These are phyloP conservation scores for Gasteruption jaculator DNA, from an alignment of 2,888 invertebrate genomes.

Conservation along the genomic window DNA sequence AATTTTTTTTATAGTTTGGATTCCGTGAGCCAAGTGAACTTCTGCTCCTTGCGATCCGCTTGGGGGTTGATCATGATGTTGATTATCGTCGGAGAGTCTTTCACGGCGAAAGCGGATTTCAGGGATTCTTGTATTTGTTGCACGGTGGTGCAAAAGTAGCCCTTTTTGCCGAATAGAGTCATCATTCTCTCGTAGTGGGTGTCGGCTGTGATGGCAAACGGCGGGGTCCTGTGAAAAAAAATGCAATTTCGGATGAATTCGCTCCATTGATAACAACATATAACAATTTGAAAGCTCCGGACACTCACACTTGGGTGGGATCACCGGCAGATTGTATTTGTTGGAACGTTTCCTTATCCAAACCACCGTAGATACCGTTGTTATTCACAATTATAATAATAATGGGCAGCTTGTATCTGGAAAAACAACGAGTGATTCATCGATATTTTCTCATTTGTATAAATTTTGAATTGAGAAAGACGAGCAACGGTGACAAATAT, in stretches of 20 bases:
- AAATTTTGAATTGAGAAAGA: background rate
- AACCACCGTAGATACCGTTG: conserved; percentile 89
- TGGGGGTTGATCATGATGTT: conserved; percentile 86
- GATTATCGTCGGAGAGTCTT: conserved; percentile 78
- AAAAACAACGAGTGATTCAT: too few species aligned
- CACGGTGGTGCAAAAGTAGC: conserved; percentile 74
- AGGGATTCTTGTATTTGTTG: conserved; percentile 72
- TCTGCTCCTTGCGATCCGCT: conserved; percentile 86
- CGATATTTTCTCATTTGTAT: background rate
- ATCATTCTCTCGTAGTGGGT: conserved; percentile 89
- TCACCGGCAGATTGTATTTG: conserved; percentile 69
- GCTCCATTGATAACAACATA: background rate
- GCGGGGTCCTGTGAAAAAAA: conserved; percentile 72
- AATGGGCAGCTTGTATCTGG: conserved; percentile 85
- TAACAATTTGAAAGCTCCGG: background rate
- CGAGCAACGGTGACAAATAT: background rate
- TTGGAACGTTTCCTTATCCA: conserved; percentile 70
- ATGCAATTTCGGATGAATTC: background rate
- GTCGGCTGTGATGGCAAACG: conserved; percentile 72
- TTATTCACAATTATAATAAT: conserved; percentile 91
- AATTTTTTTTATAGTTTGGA: conserved; percentile 69
- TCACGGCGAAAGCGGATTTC: conserved; percentile 61
- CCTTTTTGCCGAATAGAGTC: conserved; percentile 77
- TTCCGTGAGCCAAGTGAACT: conserved; percentile 88
- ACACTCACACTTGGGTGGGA: conserved; percentile 68